A percentile compares a stretch with the other conserved stretches of the same genome.
phyloP scores from a whole-genome alignment of 1,140 invertebrate species.

The Heliconius himera region DNA sequence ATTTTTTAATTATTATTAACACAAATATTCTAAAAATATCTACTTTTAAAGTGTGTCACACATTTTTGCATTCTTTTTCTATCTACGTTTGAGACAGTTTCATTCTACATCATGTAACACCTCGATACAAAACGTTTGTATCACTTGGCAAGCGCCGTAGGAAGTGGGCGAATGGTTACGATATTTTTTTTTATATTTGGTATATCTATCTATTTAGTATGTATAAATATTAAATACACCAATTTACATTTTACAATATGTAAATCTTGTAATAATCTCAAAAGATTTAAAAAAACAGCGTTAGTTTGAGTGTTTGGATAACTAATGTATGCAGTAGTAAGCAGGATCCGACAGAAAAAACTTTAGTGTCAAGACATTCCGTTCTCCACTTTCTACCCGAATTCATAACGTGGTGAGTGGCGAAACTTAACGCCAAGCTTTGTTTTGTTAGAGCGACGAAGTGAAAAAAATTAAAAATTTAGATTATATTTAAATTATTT shows the following conservation, averaged over 20 bases:
- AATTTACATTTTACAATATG: slow-evolving; percentile 5
- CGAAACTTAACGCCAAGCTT: no score
- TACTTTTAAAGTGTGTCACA: not conserved
- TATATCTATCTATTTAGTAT: not conserved
- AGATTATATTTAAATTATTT: no score
- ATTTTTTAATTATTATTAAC: no score
- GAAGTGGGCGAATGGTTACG: slow-evolving; percentile 58
- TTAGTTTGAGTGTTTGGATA: no score
- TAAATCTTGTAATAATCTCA: not conserved
- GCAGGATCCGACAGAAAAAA: no score
- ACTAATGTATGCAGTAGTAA: no score
- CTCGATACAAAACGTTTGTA: slow-evolving; percentile 39
- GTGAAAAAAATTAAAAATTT: not conserved
- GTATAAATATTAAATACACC: not conserved
- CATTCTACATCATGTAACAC: slow-evolving; percentile 11
- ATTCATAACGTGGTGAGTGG: no score
- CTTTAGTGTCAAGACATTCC: no score
- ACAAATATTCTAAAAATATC: not conserved
- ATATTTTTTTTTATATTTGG: slow-evolving; percentile 20
- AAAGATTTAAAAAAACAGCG: no score
- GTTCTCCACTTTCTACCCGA: no score
- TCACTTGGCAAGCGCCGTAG: slow-evolving; percentile 61
- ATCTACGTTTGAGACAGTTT: not conserved
- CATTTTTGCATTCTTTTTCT: not conserved
- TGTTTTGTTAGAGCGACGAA: no score